phyloP scores from a whole-genome alignment of 2,888 invertebrate species.

The Mesorhabditis spiculigera region DNA sequence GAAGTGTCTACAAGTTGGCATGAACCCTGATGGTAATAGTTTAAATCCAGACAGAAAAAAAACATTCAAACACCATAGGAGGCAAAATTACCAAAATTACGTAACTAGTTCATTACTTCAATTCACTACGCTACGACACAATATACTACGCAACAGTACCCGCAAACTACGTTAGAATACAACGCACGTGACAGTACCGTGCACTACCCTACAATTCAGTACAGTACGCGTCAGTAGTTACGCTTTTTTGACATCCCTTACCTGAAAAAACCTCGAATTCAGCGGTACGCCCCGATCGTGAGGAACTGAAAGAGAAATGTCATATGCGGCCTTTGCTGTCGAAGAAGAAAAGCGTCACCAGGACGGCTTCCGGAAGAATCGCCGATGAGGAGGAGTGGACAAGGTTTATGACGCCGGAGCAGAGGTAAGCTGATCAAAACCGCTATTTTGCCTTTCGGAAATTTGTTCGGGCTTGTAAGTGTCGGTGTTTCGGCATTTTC shows the following conservation, averaged over 20 bases:
- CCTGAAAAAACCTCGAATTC: conserved; percentile 8
- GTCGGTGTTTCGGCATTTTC: background rate
- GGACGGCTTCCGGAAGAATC: conserved; percentile 19
- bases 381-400: conserved; percentile 26
- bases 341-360: conserved; percentile 30
- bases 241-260: no score
- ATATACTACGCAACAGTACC: no score
- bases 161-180: background rate
- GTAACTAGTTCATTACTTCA: background rate
- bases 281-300: conserved; percentile 52
- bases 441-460: background rate
- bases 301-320: conserved; percentile 22
- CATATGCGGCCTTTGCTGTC: conserved; percentile 22
- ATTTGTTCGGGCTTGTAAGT: background rate
- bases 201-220: background rate
- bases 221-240: no score
- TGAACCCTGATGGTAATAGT: conserved; percentile 50
- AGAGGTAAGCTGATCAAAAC: background rate
- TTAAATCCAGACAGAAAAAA: background rate
- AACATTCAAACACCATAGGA: background rate
- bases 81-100: background rate
- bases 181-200: background rate
- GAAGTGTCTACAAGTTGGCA: conserved; percentile 49
- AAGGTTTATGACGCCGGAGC: conserved; percentile 1
- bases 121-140: no score